These are phyloP conservation scores for Theonella swinhoei DNA, from an alignment of 37 sponge, comb jelly and placozoan genomes.

Conservation along the genomic window DNA sequence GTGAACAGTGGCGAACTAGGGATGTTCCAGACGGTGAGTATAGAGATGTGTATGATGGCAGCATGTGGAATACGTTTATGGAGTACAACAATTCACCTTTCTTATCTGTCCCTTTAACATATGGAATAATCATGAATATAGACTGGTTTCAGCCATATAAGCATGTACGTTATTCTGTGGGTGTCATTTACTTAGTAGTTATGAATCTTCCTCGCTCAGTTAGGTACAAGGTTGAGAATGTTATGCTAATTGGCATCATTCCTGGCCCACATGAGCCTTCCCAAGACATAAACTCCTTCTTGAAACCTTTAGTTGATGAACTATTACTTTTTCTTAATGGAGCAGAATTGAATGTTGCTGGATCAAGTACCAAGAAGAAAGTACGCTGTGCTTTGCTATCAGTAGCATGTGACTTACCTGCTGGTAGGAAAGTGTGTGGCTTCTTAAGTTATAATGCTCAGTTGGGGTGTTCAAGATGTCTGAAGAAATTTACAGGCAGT, in stretches of 20 bases:
- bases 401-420: slow-evolving; percentile 57
- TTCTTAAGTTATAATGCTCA: slow-evolving; percentile 24
- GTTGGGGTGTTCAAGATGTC: slow-evolving; percentile 47
- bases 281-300: slow-evolving; percentile 45
- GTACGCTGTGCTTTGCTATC: slow-evolving; percentile 26
- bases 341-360: slow-evolving; percentile 24
- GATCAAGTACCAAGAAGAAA: not conserved
- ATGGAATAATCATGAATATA: slow-evolving; percentile 28
- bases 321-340: slow-evolving; percentile 41
- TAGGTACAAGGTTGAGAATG: slow-evolving; percentile 49
- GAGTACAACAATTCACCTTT: slow-evolving; percentile 17
- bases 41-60: slow-evolving; percentile 71
- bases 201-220: slow-evolving; percentile 51
- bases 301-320: slow-evolving; percentile 51
- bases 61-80: slow-evolving; percentile 59
- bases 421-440: slow-evolving; percentile 48
- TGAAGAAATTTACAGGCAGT: slow-evolving; percentile 23
- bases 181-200: slow-evolving; percentile 47
- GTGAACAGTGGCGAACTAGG: slow-evolving; percentile 36
- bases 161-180: slow-evolving; percentile 37
- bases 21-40: not conserved
- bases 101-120: not conserved
- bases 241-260: slow-evolving; percentile 52
- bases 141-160: no score
- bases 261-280: slow-evolving; percentile 67